Conservation (phyloP, 2,888 invertebrate species). For the Eilema griseolum region DNA sequence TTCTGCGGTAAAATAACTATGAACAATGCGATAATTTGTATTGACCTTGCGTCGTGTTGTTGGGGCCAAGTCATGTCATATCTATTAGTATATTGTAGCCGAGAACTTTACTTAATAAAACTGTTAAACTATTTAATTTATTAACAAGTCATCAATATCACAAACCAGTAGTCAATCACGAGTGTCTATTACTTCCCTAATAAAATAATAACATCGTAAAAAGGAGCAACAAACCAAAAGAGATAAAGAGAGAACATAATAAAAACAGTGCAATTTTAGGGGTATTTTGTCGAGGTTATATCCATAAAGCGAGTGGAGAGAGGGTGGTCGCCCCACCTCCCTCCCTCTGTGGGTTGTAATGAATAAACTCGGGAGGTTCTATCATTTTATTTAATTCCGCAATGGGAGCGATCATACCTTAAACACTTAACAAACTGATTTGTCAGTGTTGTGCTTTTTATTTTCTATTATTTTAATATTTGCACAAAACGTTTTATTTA, state of each 20-base stretch:
- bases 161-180: constrained; percentile 46
- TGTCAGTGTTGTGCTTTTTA: constrained; percentile 49
- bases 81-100: background rate
- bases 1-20: constrained; percentile 12
- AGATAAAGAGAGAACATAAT: constrained; percentile 86
- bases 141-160: background rate
- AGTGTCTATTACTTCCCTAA: constrained; percentile 66
- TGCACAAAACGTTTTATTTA: background rate
- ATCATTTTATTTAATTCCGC: constrained; percentile 83
- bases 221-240: constrained; percentile 84
- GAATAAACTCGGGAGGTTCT: constrained; percentile 84
- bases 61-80: background rate
- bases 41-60: background rate
- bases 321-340: constrained; percentile 61
- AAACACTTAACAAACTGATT: constrained; percentile 67
- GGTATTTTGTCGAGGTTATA: constrained; percentile 87
- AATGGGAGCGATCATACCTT: constrained; percentile 79
- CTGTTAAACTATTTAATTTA: background rate
- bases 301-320: constrained; percentile 83
- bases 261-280: constrained; percentile 87
- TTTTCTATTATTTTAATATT: constrained; percentile 21
- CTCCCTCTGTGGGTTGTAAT: constrained; percentile 80
- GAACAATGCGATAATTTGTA: constrained; percentile 2
- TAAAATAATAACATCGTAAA: constrained; percentile 84
- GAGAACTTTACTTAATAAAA: background rate